Evolutionary conservation across 2,888 invertebrate species (phyloP).

Genomic region (Clistopyga incitator): DNA sequence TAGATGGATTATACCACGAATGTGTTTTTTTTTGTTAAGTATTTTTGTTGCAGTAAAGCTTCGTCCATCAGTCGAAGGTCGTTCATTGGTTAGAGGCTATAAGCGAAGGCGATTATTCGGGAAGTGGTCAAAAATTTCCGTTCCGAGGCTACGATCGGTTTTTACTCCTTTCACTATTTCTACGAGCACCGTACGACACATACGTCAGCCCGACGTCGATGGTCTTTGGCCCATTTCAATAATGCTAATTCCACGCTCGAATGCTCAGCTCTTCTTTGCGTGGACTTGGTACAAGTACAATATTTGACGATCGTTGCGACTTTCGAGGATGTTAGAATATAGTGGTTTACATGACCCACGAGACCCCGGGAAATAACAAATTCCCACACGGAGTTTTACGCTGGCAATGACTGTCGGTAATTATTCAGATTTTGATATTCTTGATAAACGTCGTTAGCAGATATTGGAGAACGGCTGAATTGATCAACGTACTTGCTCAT

Average conservation of each 20-base stretch:
- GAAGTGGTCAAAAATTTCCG: not conserved
- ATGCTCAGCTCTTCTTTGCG: not conserved
- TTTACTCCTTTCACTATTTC: not conserved
- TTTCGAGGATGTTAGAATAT: not conserved
- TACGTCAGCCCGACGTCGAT: conserved; percentile 31
- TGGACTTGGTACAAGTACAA: not conserved
- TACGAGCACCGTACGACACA: not conserved
- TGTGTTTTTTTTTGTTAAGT: too few relatives aligned
- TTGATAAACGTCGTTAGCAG: not conserved
- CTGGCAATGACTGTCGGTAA: not conserved
- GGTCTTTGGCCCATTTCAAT: conserved; percentile 64
- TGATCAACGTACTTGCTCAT: too few relatives aligned
- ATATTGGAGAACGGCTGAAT: not conserved
- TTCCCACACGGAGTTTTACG: not conserved
- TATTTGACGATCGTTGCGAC: not conserved
- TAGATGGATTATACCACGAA: too few relatives aligned
- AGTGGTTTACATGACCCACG: not conserved
- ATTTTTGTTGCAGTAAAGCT: too few relatives aligned
- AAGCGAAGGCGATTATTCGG: not conserved
- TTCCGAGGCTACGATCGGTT: not conserved
- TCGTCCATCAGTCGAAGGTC: not conserved
- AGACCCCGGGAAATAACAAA: not conserved
- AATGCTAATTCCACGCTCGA: conserved; percentile 51
- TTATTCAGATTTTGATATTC: not conserved
- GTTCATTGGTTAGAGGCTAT: not conserved